Evolutionary conservation across 2,888 invertebrate genomes (phyloP).

Genomic region (Portevinia maculata): DNA sequence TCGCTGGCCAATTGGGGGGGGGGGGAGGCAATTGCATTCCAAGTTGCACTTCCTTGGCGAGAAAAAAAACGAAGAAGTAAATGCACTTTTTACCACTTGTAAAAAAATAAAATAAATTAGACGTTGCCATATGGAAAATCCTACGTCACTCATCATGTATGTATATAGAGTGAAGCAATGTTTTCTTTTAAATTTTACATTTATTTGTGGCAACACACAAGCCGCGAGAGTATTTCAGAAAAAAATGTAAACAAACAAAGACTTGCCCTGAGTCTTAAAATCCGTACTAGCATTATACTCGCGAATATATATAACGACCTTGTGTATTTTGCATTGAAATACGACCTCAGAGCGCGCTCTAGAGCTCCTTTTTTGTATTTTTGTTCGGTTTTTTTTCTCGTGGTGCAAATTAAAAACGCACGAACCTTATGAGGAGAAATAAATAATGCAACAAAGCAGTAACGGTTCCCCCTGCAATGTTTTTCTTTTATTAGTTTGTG

Average conservation of each 20-base stretch:
- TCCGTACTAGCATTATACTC: constrained; percentile 1
- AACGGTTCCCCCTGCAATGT: neutral
- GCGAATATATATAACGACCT: constrained; percentile 37
- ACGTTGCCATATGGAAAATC: constrained; percentile 4
- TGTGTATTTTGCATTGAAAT: constrained; percentile 40
- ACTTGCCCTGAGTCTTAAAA: constrained; percentile 17
- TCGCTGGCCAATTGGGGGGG: constrained; percentile 1
- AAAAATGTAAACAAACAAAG: neutral
- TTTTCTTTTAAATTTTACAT: constrained; percentile 5
- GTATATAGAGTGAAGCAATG: constrained; percentile 10
- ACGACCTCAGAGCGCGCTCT: constrained; percentile 11
- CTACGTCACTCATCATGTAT: constrained; percentile 6
- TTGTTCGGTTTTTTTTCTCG: constrained; percentile 26
- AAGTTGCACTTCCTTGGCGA: neutral
- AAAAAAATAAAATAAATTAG: neutral
- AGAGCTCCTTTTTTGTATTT: constrained; percentile 32
- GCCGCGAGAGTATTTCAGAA: constrained; percentile 32
- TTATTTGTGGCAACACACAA: constrained; percentile 17
- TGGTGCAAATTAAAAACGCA: neutral
- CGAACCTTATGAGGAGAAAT: constrained; percentile 31
- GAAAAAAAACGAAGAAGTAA: neutral
- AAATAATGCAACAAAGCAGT: constrained; percentile 28
- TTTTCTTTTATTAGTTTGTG: neutral
- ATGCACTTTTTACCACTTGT: neutral
- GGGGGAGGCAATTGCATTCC: constrained; percentile 1